Evolutionary conservation across 1,140 invertebrate species (phyloP), one percentile per base, ranked within the genome.

Genomic region (Zaprionus ghesquierei): DNA sequence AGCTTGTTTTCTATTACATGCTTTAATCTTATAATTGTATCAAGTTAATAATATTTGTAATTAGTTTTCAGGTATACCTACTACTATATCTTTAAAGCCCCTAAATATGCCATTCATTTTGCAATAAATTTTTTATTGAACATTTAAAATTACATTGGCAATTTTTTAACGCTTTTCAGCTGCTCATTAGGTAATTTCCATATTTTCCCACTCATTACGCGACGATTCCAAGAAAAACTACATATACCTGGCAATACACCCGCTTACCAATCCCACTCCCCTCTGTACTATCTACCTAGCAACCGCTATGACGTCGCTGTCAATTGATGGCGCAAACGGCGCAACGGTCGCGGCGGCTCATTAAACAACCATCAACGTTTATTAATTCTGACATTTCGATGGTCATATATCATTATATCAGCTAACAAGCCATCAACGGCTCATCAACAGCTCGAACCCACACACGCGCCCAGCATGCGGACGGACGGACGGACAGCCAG

Each of bases 381-480:
- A 77, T 77, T 85, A 85, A 80, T 80, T 85, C 80, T 85, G 81
- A 77, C 81, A 85, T 85, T 85, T 85, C 54, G 62, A 65, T 80
- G 56, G 74, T 54, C 73, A 79, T 77, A 71, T 77, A 85, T 85
- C 69, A 85, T 66, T 81, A 79, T 77, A 46, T 46, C 74, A 55
- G 53, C 70, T 65, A 65, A 62, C 73, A 61, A 71, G 56, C 65
- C 81, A 77, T 79, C 69, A 81, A 50, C 61, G 27, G 46, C 61
- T 61, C 69, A 63, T 76, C 79, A 75, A 54, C 68, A 20, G 41
- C 18, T n/a, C n/a, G n/a, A n/a, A 6, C 18, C 3, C 46, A 41
- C 53, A 35, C 64, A 64, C n/a, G n/a, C n/a, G n/a, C n/a, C n/a
- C n/a, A n/a, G 46, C 59, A 63, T 38, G 49, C 33, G 33, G 27